Conservation (phyloP, 2,797 vertebrate species). For the Melanotaenia nigrans region DNA sequence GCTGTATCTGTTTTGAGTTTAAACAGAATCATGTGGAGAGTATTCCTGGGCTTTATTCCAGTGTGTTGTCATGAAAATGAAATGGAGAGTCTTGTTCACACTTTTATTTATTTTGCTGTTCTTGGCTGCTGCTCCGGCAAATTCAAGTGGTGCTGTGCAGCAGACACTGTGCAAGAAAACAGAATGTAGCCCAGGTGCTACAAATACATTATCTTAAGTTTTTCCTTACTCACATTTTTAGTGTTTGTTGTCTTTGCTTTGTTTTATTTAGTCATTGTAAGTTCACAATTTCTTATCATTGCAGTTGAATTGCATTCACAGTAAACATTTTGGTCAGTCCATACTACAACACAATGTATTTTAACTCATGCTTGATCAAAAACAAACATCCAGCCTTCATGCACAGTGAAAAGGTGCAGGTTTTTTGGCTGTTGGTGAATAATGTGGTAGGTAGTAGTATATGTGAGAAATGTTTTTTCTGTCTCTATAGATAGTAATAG, state of each 20-base stretch:
- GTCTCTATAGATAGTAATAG: constrained; percentile 50
- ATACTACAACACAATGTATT: constrained; percentile 11
- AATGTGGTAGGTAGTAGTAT: constrained; percentile 39
- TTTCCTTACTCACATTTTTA: constrained; percentile 30
- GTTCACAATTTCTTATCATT: not conserved
- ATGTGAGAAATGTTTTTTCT: constrained; percentile 57
- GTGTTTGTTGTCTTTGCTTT: constrained; percentile 31
- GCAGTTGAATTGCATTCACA: not conserved
- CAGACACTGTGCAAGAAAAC: constrained; percentile 54
- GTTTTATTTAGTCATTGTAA: not conserved
- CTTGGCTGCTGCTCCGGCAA: constrained; percentile 42
- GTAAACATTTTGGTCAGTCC: constrained; percentile 19
- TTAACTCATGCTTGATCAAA: constrained; percentile 9
- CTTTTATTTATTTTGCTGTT: constrained; percentile 68
- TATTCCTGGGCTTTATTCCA: constrained; percentile 53
- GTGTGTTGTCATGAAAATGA: constrained; percentile 58
- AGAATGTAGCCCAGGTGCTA: constrained; percentile 39
- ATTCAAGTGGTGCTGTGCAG: constrained; percentile 27
- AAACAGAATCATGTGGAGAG: constrained; percentile 50
- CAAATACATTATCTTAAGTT: constrained; percentile 42
- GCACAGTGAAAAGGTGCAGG: constrained; percentile 33
- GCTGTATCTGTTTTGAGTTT: constrained; percentile 54
- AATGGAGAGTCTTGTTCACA: constrained; percentile 61
- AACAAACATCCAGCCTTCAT: constrained; percentile 11
- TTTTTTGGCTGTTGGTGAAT: constrained; percentile 29